These are phyloP conservation scores for Euborellia annulipes DNA, from an alignment of 1,140 invertebrate species.

Conservation along the genomic window DNA sequence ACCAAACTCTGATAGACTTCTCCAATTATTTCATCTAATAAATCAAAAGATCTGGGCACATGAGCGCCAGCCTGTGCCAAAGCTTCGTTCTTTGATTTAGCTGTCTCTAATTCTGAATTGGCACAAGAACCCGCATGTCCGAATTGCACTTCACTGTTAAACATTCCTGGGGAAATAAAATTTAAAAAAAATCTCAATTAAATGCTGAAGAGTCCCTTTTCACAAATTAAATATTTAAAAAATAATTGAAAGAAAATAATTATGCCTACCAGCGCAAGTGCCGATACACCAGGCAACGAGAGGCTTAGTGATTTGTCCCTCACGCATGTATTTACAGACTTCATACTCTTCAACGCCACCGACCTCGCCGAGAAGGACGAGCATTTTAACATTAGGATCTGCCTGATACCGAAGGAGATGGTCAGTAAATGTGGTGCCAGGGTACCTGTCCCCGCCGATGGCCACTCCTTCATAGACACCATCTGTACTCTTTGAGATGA, in stretches of 20 bases:
- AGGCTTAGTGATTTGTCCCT: slow-evolving; percentile 77
- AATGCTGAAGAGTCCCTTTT: not conserved
- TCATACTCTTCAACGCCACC: slow-evolving; percentile 99
- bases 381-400: slow-evolving; percentile 72
- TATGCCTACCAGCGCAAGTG: slow-evolving; percentile 50
- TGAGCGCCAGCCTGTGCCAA: slow-evolving; percentile 66
- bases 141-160: slow-evolving; percentile 96
- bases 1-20: slow-evolving; percentile 70
- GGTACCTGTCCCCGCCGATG: slow-evolving; percentile 98
- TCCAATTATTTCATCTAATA: slow-evolving; percentile 62
- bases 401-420: slow-evolving; percentile 76
- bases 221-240: not conserved
- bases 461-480: slow-evolving; percentile 97
- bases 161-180: slow-evolving; percentile 49
- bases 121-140: slow-evolving; percentile 98
- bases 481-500: slow-evolving; percentile 90
- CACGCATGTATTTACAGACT: slow-evolving; percentile 76
- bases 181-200: slow-evolving; percentile 3
- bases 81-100: slow-evolving; percentile 79
- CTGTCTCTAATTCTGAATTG: slow-evolving; percentile 89
- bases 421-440: slow-evolving; percentile 96
- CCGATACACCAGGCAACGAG: slow-evolving; percentile 98
- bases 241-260: not conserved
- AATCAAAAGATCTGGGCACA: slow-evolving; percentile 90
- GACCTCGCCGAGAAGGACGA: slow-evolving; percentile 92